phyloP scores from a whole-genome alignment of 2,888 invertebrate species.

The Chorisops tibialis region DNA sequence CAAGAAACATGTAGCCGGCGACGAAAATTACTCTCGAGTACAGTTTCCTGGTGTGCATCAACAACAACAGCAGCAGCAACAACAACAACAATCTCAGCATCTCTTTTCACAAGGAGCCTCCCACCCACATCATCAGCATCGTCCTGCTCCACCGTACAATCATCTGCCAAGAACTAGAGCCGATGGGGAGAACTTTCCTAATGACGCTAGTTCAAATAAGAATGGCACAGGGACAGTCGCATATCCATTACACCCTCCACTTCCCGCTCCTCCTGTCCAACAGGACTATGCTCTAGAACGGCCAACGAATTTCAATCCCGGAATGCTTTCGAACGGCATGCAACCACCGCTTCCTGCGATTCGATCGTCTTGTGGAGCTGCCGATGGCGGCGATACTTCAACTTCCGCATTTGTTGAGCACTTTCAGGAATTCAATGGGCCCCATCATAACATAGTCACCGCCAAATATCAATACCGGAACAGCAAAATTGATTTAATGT shows the following conservation, averaged over 20 bases:
- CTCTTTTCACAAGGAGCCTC: neutral
- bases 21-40: constrained; percentile 22
- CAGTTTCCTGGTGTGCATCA: constrained; percentile 20
- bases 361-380: constrained; percentile 18
- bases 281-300: neutral
- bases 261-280: too few relatives aligned
- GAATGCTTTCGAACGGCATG: neutral
- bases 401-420: constrained; percentile 12
- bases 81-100: constrained; percentile 7
- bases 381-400: constrained; percentile 18
- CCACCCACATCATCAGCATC: neutral
- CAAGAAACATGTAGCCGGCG: constrained; percentile 20
- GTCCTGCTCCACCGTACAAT: constrained; percentile 11
- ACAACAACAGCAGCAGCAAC: neutral
- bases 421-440: constrained; percentile 21
- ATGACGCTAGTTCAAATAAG: neutral
- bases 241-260: too few relatives aligned
- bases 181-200: constrained; percentile 41
- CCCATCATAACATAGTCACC: constrained; percentile 3
- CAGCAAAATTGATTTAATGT: constrained; percentile 45
- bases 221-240: too few relatives aligned
- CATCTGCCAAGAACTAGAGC: constrained; percentile 41
- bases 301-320: neutral
- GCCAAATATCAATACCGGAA: constrained; percentile 43
- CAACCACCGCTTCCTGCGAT: constrained; percentile 7